Evolutionary conservation across 2,888 invertebrate species (phyloP), one percentile per base, ranked within the genome.

Genomic region (Petrophora chlorosata): DNA sequence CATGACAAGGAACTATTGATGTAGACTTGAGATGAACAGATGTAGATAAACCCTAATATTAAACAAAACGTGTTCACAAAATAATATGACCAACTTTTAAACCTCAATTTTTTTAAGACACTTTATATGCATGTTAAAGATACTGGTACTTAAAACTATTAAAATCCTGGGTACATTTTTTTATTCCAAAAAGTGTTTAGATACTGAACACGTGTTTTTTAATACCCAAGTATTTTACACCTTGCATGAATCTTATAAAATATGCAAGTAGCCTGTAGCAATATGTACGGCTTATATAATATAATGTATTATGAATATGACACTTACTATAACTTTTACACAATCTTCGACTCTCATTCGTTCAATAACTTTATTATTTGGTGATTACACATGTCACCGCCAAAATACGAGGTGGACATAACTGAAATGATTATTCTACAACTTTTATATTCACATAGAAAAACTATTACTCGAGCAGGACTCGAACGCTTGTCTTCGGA

Each of bases 1-100:
- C 90, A 87, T 88, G 79, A 85, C 76, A 87, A 90, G 90, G 90
- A 90, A 90, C 90, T 89, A 85, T 90, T 86, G 90, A 85, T 81
- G 73, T 80, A 73, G 79, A 87, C 82, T 85, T 82, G 85, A 86
- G 82, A 85, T 85, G 84, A 12, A 26, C 33, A 23, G n/a, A 25
- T 25, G 2, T 10, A 5, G 16, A 8, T 17, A 8, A 25, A 77
- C 32, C 14, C 15, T 15, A 8, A 28, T 14, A 8, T 17, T 9
- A 40, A 23, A 16, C 26, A 38, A 16, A 30, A 15, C 28, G 1
- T 19, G 74, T 76, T 59, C 75, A 76, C 78, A 76, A 65, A 7
- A 9, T 8, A 34, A 9, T 38, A 28, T 30, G 4, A 15, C 2
- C 29, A 29, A n/a, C n/a, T 29, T 14, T n/a, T 3, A 26, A 10